phyloP scores from a whole-genome alignment of 2,113 vertebrate genomes.

The Oxyruncus cristatus region DNA sequence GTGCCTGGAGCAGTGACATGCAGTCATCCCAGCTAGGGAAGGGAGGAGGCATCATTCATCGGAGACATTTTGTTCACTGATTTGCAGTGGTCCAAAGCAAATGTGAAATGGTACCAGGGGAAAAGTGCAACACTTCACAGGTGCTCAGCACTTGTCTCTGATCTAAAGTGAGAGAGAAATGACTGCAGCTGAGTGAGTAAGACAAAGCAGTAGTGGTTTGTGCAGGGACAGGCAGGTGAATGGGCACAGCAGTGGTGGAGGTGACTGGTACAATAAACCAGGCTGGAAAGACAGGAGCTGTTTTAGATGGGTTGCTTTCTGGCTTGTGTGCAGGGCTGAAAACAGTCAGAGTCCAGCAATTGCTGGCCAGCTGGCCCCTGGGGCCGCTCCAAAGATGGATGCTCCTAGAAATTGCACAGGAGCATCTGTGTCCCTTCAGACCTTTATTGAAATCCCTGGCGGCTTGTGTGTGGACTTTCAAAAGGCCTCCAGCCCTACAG shows the following conservation, averaged over 20 bases:
- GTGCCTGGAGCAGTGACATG: background rate
- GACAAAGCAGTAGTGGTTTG: background rate
- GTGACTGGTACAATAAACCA: rapidly evolving
- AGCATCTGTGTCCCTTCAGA: background rate
- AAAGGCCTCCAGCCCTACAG: background rate
- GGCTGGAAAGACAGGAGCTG: background rate
- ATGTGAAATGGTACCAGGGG: background rate
- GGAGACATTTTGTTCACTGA: background rate
- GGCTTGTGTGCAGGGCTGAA: background rate
- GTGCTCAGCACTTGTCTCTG: background rate
- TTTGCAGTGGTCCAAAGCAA: background rate
- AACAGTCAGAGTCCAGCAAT: background rate
- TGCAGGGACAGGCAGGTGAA: background rate
- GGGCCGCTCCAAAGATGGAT: background rate
- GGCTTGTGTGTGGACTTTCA: background rate
- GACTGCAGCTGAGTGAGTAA: rapidly evolving
- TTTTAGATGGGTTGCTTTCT: background rate
- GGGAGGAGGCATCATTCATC: background rate
- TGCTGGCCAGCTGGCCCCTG: rapidly evolving
- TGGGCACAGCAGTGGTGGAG: background rate
- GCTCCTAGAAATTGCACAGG: background rate
- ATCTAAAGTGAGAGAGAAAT: background rate
- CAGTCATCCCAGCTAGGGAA: background rate
- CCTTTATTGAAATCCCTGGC: background rate
- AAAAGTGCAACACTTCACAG: background rate